A percentile compares a stretch with the other conserved stretches of the same genome.
These are phyloP conservation scores for Sphaerophoria taeniata DNA, from an alignment of 2,888 invertebrate genomes.

Conservation along the genomic window DNA sequence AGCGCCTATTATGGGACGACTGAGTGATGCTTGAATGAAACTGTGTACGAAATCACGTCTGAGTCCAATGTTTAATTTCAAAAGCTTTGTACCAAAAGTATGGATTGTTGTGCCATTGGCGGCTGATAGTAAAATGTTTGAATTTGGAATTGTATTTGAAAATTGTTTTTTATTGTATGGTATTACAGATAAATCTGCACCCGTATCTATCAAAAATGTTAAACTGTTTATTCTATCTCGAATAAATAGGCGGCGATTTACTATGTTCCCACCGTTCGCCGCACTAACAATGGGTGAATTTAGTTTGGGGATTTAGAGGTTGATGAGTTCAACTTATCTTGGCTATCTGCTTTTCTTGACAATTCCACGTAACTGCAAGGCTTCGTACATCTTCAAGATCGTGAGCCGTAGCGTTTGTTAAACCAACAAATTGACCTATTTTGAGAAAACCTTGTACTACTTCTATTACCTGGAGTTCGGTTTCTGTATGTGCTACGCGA, in stretches of 20 bases:
- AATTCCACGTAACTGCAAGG: background rate
- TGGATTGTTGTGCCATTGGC: too few relatives aligned
- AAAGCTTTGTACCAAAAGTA: too few relatives aligned
- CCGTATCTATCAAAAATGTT: too few relatives aligned
- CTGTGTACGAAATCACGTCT: conserved; percentile 19
- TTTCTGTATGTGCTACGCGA: background rate
- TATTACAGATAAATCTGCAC: too few relatives aligned
- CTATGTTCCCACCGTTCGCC: too few relatives aligned
- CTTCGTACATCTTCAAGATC: background rate
- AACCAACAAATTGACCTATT: conserved; percentile 3
- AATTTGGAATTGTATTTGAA: too few relatives aligned
- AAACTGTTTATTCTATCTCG: too few relatives aligned
- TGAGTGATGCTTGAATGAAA: conserved; percentile 21
- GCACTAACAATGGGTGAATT: conserved; percentile 2
- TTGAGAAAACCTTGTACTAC: background rate
- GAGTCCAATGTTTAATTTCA: conserved; percentile 38
- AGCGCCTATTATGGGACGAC: conserved; percentile 30
- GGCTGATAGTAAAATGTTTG: too few relatives aligned
- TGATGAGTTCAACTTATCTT: conserved; percentile 1
- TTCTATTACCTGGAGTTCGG: background rate
- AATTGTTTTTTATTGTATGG: too few relatives aligned
- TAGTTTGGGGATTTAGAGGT: conserved; percentile 14
- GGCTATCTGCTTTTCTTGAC: conserved; percentile 1
- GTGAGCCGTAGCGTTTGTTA: background rate
- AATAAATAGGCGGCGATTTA: too few relatives aligned